These are phyloP conservation scores for Drosophila lutescens DNA, from an alignment of 2,888 invertebrate species.

Conservation along the genomic window DNA sequence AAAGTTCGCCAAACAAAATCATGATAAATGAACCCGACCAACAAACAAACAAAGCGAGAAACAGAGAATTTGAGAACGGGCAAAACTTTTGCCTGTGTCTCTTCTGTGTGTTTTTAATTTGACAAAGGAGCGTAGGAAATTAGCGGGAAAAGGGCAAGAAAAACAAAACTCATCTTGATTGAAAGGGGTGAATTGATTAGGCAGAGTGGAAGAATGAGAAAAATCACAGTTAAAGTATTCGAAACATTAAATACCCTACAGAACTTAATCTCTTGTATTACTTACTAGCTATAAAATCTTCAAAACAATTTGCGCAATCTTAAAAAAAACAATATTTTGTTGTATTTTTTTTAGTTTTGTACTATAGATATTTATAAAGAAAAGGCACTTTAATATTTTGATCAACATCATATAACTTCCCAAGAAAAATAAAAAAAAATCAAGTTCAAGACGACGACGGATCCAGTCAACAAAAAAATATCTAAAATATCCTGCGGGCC, in stretches of 20 bases:
- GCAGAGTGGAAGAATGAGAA: neutral
- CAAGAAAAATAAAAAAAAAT: neutral
- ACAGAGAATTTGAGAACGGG: slow-evolving; percentile 14
- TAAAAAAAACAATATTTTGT: no score
- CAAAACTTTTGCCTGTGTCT: slow-evolving; percentile 59
- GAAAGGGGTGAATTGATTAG: slow-evolving; percentile 61
- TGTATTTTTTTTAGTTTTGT: no score
- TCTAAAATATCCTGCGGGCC: slow-evolving; percentile 17
- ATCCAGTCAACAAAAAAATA: neutral
- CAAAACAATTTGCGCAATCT: no score
- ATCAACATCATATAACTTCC: neutral
- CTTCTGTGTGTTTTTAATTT: slow-evolving; percentile 71
- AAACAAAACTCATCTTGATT: slow-evolving; percentile 67
- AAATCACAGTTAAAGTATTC: neutral
- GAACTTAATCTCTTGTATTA: no score
- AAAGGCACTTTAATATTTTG: neutral
- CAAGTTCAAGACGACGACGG: neutral
- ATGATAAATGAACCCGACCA: slow-evolving; percentile 79
- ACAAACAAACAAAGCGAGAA: slow-evolving; percentile 61
- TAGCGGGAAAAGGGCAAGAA: slow-evolving; percentile 68
- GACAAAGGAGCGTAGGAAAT: slow-evolving; percentile 74
- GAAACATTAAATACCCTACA: neutral
- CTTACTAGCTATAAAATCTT: no score
- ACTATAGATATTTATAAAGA: neutral
- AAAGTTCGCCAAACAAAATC: slow-evolving; percentile 80